phyloP scores from a whole-genome alignment of 2,113 vertebrate genomes.

The Gambusia holbrooki region DNA sequence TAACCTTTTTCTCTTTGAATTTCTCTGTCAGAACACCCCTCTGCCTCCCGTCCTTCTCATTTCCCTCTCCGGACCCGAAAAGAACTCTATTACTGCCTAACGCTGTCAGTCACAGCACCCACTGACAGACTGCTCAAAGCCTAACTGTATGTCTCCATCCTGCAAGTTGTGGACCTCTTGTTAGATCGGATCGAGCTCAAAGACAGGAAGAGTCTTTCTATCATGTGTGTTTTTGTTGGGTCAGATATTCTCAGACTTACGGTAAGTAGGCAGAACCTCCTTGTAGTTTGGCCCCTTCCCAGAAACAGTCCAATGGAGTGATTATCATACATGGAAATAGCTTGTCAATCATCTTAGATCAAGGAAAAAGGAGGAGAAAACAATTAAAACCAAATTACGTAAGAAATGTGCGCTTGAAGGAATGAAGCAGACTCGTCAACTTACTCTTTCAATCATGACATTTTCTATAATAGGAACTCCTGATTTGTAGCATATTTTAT shows the following conservation, averaged over 20 bases:
- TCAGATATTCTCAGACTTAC: slow-evolving; percentile 83
- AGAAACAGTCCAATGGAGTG: slow-evolving; percentile 98
- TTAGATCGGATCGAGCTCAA: slow-evolving; percentile 45
- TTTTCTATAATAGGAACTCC: slow-evolving; percentile 98
- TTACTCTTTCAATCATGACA: slow-evolving; percentile 97
- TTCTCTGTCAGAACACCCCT: slow-evolving; percentile 58
- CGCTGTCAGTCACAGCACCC: slow-evolving; percentile 70
- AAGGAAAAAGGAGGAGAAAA: slow-evolving; percentile 32
- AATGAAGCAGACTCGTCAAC: slow-evolving; percentile 41
- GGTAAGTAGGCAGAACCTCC: slow-evolving; percentile 97
- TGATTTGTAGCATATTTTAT: slow-evolving; percentile 99
- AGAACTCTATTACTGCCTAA: slow-evolving; percentile 77
- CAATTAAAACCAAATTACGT: slow-evolving; percentile 15
- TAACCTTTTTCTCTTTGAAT: slow-evolving; percentile 65
- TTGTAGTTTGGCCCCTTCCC: slow-evolving; percentile 97
- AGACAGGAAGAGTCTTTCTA: slow-evolving; percentile 17
- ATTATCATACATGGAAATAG: slow-evolving; percentile 98
- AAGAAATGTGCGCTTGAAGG: not conserved
- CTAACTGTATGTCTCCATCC: slow-evolving; percentile 75
- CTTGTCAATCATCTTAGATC: slow-evolving; percentile 96
- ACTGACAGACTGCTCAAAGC: slow-evolving; percentile 66
- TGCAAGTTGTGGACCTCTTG: slow-evolving; percentile 42
- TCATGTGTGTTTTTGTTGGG: slow-evolving; percentile 15
- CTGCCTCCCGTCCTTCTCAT: slow-evolving; percentile 21
- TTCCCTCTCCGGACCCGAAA: slow-evolving; percentile 64